Conservation (phyloP, 1,140 invertebrate genomes). For the Anastatus disparis region DNA sequence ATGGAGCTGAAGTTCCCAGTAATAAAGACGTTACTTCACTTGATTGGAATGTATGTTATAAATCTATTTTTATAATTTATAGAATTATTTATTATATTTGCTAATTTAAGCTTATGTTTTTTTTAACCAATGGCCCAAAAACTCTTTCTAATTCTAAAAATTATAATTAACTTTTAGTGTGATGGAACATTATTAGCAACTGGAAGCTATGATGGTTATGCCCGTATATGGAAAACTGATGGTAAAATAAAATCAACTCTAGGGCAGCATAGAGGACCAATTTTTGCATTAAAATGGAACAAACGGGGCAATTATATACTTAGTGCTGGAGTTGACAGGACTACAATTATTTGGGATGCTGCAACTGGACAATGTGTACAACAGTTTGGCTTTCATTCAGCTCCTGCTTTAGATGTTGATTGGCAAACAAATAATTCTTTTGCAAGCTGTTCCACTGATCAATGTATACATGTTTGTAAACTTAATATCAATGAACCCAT, state of each 20-base stretch:
- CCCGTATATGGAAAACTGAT: constrained; percentile 97
- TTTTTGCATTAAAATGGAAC: constrained; percentile 99
- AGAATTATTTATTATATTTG: background rate
- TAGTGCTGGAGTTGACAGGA: constrained; percentile 93
- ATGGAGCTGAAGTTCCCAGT: constrained; percentile 96
- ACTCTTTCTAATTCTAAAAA: background rate
- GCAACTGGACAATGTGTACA: constrained; percentile 96
- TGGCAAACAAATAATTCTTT: constrained; percentile 98
- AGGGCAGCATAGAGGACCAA: constrained; percentile 99
- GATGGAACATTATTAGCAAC: constrained; percentile 95
- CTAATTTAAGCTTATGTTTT: background rate
- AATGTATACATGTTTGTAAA: constrained; percentile 98
- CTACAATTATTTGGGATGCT: constrained; percentile 99
- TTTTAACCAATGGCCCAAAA: background rate
- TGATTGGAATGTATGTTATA: constrained; percentile 93
- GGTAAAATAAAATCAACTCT: constrained; percentile 91
- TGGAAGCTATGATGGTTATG: constrained; percentile 98
- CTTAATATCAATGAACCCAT: constrained; percentile 92
- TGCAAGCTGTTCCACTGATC: constrained; percentile 98
- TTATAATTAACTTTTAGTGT: constrained; percentile 74
- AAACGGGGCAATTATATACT: constrained; percentile 98
- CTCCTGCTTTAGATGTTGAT: constrained; percentile 97
- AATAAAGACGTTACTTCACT: constrained; percentile 99
- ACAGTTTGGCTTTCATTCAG: constrained; percentile 97
- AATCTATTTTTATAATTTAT: constrained; percentile 33